phyloP scores from a whole-genome alignment of 2,797 vertebrate species.

The Lagodon rhomboides region DNA sequence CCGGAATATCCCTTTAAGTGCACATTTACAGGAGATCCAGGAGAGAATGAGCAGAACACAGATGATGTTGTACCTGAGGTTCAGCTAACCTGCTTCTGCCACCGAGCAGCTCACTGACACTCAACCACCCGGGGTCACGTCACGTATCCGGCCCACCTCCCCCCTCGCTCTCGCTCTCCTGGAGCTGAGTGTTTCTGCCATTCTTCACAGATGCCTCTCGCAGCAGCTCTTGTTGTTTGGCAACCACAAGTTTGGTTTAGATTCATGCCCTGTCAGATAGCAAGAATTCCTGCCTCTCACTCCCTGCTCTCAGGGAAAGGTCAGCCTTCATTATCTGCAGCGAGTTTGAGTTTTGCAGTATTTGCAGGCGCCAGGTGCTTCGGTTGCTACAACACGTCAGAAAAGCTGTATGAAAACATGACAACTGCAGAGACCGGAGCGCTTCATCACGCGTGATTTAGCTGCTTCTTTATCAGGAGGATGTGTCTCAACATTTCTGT shows the following conservation, averaged over 20 bases:
- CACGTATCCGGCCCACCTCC: constrained; percentile 39
- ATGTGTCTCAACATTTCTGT: background rate
- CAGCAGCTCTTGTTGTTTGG: constrained; percentile 64
- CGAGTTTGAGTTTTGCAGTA: constrained; percentile 26
- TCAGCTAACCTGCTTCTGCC: constrained; percentile 56
- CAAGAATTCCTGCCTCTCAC: constrained; percentile 55
- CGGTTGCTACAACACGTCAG: constrained; percentile 51
- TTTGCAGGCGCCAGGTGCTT: constrained; percentile 54
- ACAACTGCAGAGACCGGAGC: constrained; percentile 11
- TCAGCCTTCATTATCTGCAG: constrained; percentile 55
- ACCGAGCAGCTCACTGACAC: constrained; percentile 54
- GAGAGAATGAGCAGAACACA: background rate
- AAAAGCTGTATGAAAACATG: constrained; percentile 50
- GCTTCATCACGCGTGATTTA: constrained; percentile 24
- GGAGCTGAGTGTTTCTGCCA: constrained; percentile 34
- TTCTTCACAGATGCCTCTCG: constrained; percentile 21
- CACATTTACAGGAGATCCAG: background rate
- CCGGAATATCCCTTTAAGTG: too few species aligned
- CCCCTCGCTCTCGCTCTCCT: constrained; percentile 24
- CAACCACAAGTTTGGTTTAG: constrained; percentile 58
- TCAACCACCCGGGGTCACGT: constrained; percentile 62
- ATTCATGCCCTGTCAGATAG: constrained; percentile 63
- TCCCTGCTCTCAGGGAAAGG: constrained; percentile 59
- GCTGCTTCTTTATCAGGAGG: constrained; percentile 40
- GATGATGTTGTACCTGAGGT: constrained; percentile 12